Base-by-base conservation (phyloP, 37 sponge, comb jelly and placozoan genomes). In the Aplysina aerophoba region DNA sequence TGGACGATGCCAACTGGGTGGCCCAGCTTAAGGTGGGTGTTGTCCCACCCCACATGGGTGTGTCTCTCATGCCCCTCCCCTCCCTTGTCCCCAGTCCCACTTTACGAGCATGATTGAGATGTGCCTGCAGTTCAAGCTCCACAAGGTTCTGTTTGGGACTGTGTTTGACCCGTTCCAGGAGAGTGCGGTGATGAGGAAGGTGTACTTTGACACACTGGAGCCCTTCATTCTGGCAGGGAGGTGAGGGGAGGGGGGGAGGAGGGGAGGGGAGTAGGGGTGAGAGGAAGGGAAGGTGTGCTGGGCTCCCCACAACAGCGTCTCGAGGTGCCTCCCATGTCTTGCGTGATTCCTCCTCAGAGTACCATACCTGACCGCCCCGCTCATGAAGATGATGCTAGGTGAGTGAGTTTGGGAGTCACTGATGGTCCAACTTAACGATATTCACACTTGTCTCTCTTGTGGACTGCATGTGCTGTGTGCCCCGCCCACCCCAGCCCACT, bases 101-200 rank as follows among this genome's bases (percentile, higher is more conserved):
- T 35, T 71, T 5, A 71, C 73, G 6, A 71, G 35, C 30, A 71
- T 71, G 73, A 33, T 34, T 34, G 73, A 71, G 73, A 71, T 21
- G 34, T 71, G 73, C 30, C 37, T 71, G 11, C 6, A 31, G 11
- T 71, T 71, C 37, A 28, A 35, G 37, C 35, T 71, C 11, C 73
- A 71, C 73, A 71, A 71, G 37, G 73, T 71, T 2, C 73, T 71
- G 20, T 92, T 84, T 86, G 86, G 87, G 17, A 83, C 71, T 17
- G 83, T 92, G 71, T 89, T 88, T 55, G 93, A 92, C 59, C 73
- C 73, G 36, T 36, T 21, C 37, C 73, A 71, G 73, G 20, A 35
- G 34, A 33, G 28, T 34, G 36, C 34, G 3, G 4, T 19, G 34
- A 19, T 71, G 20, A 71, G 21, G 5, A 4, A 71, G 37, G 37